Percentiles rank a stretch among this genome's conserved stretches.
Evolutionary conservation across 2,888 invertebrate genomes (phyloP).

Genomic region (Plusia festucae): DNA sequence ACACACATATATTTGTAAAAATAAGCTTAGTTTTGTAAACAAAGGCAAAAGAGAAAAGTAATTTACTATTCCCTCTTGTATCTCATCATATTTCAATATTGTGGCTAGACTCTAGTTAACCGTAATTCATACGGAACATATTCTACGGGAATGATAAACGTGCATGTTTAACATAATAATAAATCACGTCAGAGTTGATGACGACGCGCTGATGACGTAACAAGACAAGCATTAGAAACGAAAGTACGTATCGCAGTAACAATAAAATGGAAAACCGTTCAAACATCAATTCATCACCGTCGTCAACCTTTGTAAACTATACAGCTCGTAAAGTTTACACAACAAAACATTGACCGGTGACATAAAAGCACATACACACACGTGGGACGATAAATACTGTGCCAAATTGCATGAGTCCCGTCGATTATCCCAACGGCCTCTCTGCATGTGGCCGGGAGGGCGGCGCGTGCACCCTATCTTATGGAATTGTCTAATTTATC

Average conservation of each 20-base stretch:
- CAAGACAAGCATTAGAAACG: conserved; percentile 36
- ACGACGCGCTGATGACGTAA: conserved; percentile 37
- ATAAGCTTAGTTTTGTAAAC: neutral
- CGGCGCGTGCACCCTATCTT: conserved; percentile 75
- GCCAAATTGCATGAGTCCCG: conserved; percentile 69
- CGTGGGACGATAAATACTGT: conserved; percentile 62
- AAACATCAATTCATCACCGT: conserved; percentile 49
- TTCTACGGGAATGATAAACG: conserved; percentile 16
- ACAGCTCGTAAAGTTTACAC: conserved; percentile 60
- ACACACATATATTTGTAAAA: too few species aligned
- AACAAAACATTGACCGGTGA: conserved; percentile 62
- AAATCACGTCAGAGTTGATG: conserved; percentile 37
- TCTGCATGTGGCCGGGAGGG: conserved; percentile 67
- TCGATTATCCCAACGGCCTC: conserved; percentile 70
- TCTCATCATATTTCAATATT: neutral
- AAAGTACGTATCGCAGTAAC: conserved; percentile 40
- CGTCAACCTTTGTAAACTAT: conserved; percentile 57
- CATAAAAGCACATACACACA: conserved; percentile 58
- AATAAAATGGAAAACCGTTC: conserved; percentile 51
- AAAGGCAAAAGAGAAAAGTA: neutral
- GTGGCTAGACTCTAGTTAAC: conserved; percentile 7
- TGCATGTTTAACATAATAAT: conserved; percentile 17
- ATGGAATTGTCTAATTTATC: conserved; percentile 83
- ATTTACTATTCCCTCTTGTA: neutral
- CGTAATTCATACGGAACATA: conserved; percentile 18